Percentiles rank a stretch among this genome's conserved stretches.
Evolutionary conservation across 2,113 vertebrate genomes (phyloP).

Genomic region (Mirounga angustirostris): DNA sequence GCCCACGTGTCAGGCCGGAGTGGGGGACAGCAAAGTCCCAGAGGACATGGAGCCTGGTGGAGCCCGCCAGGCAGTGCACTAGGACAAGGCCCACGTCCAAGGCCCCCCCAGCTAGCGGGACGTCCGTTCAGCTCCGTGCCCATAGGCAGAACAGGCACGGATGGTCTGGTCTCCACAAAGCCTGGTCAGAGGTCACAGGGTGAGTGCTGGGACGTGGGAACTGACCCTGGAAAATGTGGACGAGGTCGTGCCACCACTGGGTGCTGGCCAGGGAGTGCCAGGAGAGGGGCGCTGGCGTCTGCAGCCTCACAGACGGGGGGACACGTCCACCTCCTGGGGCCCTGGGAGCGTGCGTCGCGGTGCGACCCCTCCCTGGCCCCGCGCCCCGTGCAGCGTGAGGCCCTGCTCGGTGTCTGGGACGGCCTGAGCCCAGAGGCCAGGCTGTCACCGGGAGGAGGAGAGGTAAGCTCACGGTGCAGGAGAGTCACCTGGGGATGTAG

Average conservation of each 20-base stretch:
- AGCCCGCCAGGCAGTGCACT: neutral
- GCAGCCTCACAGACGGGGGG: neutral
- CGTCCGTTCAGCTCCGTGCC: rapidly evolving
- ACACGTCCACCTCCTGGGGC: neutral
- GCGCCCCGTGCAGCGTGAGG: rapidly evolving
- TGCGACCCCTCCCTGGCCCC: rapidly evolving
- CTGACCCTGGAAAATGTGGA: neutral
- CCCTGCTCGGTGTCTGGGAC: rapidly evolving
- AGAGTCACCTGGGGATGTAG: rapidly evolving
- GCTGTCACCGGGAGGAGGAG: neutral
- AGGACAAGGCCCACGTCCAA: neutral
- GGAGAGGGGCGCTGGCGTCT: rapidly evolving
- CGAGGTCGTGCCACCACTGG: rapidly evolving
- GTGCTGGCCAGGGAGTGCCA: rapidly evolving
- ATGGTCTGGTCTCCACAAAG: too few species aligned
- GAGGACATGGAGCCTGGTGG: neutral
- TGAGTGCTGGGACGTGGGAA: too few species aligned
- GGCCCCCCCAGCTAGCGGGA: neutral
- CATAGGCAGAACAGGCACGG: too few species aligned
- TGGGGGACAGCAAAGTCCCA: neutral
- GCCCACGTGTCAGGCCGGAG: neutral
- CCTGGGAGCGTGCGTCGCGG: rapidly evolving
- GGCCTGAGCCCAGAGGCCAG: rapidly evolving
- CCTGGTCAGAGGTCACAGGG: too few species aligned
- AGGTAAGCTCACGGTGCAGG: neutral